phyloP scores from a whole-genome alignment of 2,113 vertebrate genomes.

The Arvicanthis niloticus region DNA sequence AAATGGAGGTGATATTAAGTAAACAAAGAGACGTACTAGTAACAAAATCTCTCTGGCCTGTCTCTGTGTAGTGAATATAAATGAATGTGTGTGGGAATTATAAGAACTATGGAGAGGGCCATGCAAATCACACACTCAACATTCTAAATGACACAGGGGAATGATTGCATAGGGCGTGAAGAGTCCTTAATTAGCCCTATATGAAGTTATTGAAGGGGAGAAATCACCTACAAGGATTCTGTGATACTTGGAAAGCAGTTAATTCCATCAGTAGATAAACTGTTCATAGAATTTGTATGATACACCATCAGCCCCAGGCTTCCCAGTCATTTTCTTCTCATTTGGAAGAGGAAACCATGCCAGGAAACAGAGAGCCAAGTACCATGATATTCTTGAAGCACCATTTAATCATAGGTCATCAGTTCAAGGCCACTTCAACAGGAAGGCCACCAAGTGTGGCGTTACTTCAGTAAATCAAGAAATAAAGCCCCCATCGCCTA shows the following conservation, averaged over 20 bases:
- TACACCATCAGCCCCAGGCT: not conserved
- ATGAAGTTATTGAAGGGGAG: not conserved
- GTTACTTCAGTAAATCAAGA: conserved; percentile 42
- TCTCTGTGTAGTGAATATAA: not conserved
- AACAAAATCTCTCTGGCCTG: not conserved
- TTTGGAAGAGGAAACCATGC: not conserved
- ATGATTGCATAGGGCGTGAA: not conserved
- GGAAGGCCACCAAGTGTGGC: not conserved
- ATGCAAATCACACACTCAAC: not conserved
- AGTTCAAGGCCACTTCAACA: not conserved
- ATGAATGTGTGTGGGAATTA: not conserved
- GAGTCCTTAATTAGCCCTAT: not conserved
- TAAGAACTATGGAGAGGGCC: not conserved
- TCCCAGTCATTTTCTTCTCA: not conserved
- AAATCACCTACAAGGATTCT: conserved; percentile 29
- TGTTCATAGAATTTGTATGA: not conserved
- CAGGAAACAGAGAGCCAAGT: not conserved
- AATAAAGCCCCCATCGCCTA: not conserved
- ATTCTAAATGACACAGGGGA: not conserved
- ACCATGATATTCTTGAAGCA: conserved; percentile 8
- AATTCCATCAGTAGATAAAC: not conserved
- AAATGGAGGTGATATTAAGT: conserved; percentile 47
- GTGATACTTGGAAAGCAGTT: conserved; percentile 28
- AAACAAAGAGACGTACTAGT: conserved; percentile 13
- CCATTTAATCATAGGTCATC: conserved; percentile 22